phyloP scores from a whole-genome alignment of 1,140 invertebrate genomes.

The Macrotrachela quadricornifera region DNA sequence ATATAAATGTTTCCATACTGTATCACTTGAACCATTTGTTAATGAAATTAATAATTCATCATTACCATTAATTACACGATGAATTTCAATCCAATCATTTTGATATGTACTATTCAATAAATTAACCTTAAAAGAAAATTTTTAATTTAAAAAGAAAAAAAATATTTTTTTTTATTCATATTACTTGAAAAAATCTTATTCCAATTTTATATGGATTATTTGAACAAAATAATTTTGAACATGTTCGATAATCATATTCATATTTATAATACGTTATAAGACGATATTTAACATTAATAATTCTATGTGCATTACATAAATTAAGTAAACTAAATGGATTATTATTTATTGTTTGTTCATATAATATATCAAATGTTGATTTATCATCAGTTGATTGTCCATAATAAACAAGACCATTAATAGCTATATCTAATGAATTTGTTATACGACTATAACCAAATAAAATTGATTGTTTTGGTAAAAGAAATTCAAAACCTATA shows the following conservation, averaged over 20 bases:
- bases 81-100: slow-evolving; percentile 46
- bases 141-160: no score
- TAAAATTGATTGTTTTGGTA: not conserved
- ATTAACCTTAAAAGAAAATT: slow-evolving; percentile 63
- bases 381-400: slow-evolving; percentile 6
- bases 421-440: not conserved
- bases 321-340: slow-evolving; percentile 63
- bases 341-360: not conserved
- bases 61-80: not conserved
- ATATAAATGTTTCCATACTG: no score
- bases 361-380: slow-evolving; percentile 2
- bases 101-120: slow-evolving; percentile 68
- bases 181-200: slow-evolving; percentile 10
- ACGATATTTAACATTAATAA: slow-evolving; percentile 64
- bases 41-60: slow-evolving; percentile 25
- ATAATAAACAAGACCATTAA: not conserved
- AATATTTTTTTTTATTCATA: no score
- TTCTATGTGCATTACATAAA: slow-evolving; percentile 80
- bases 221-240: slow-evolving; percentile 70
- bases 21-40: not conserved
- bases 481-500: slow-evolving; percentile 3
- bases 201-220: slow-evolving; percentile 9
- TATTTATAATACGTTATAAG: slow-evolving; percentile 90
- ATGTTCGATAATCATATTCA: slow-evolving; percentile 78
- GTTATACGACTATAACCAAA: not conserved